Evolutionary conservation across 1,140 invertebrate species (phyloP).

Genomic region (Lasioglossum baleicum): DNA sequence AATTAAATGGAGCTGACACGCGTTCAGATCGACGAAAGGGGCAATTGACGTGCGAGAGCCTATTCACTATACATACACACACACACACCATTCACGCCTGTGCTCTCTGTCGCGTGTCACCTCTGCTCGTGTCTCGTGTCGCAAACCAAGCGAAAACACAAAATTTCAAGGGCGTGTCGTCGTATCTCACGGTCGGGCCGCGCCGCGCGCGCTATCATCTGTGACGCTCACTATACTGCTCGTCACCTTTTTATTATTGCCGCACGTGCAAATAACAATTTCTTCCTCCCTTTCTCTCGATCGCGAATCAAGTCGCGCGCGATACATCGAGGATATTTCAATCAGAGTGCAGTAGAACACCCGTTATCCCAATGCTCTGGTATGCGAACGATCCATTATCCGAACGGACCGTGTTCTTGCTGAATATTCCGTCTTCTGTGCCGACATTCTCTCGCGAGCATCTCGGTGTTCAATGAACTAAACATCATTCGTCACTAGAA

Average conservation of each 20-base stretch:
- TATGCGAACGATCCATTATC: neutral
- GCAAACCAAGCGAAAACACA: conserved; percentile 29
- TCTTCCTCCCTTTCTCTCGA: no score
- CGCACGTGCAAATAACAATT: no score
- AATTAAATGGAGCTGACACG: no score
- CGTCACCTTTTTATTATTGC: no score
- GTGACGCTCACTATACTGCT: no score
- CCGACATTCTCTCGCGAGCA: neutral
- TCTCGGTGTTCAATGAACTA: no score
- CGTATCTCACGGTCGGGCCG: neutral
- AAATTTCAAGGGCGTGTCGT: conserved; percentile 43
- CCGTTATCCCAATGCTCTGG: neutral
- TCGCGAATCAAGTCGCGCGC: no score
- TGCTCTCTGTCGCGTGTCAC: conserved; percentile 8
- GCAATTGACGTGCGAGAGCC: neutral
- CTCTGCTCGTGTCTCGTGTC: neutral
- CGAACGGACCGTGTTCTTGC: neutral
- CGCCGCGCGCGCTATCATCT: neutral
- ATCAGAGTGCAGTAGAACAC: neutral
- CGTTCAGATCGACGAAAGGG: no score
- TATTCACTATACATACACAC: no score
- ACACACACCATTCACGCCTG: neutral
- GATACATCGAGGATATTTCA: neutral
- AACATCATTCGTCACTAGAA: no score
- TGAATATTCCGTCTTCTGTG: neutral